Evolutionary conservation across 2,888 invertebrate species (phyloP).

Genomic region (Drosophila koepferae): DNA sequence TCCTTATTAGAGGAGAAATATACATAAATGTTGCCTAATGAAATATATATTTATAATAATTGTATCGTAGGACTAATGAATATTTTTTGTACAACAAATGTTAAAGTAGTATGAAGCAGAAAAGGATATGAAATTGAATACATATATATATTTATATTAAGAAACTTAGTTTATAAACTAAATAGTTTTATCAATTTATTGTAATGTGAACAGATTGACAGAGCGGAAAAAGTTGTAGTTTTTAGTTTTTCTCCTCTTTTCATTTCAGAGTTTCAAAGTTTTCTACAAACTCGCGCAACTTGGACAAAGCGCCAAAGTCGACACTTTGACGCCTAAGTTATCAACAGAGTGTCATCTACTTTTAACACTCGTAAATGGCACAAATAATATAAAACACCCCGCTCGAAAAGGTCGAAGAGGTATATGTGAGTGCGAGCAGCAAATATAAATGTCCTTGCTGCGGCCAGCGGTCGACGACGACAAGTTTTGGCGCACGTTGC

Average conservation of each 20-base stretch:
- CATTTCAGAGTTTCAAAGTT: conserved; percentile 7
- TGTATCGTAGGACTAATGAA: background rate
- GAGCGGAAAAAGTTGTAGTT: conserved; percentile 1
- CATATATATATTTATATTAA: background rate
- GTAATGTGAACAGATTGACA: background rate
- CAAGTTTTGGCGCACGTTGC: conserved; percentile 68
- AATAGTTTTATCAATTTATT: conserved; percentile 7
- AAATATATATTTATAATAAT: background rate
- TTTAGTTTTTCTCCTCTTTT: background rate
- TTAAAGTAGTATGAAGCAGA: too few relatives aligned
- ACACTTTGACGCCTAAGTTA: conserved; percentile 24
- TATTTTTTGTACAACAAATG: background rate
- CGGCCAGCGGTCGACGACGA: conserved; percentile 58
- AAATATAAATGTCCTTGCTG: conserved; percentile 79
- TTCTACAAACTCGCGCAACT: background rate
- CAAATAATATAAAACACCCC: conserved; percentile 18
- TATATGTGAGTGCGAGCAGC: conserved; percentile 29
- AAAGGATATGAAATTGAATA: background rate
- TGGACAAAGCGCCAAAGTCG: background rate
- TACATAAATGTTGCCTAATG: background rate
- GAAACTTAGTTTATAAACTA: background rate
- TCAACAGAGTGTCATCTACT: conserved; percentile 19
- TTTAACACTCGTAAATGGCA: conserved; percentile 15
- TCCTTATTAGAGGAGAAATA: background rate
- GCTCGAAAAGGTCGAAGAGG: conserved; percentile 31